Base-by-base conservation (phyloP, 2,888 invertebrate species). In the Pachymerium ferrugineum region DNA sequence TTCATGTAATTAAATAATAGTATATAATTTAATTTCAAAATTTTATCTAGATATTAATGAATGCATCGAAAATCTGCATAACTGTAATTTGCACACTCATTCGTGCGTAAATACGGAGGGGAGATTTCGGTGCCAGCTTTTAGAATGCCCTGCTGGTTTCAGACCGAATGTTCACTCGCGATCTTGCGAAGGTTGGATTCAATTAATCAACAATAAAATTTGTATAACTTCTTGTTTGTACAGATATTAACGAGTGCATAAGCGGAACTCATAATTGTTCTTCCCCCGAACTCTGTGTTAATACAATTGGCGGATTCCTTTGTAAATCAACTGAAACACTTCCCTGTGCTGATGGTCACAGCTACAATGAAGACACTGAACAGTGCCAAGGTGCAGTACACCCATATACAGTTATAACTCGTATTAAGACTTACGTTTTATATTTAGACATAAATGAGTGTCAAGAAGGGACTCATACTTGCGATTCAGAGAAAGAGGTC, bases 341-440 rank as follows among this genome's bases (percentile, higher is more conserved):
- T 5, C 91, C 93, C 0, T 98, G 98, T 81, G 98, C 98, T 0
- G 98, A 98, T 0, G 98, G 98, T 0, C 98, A 98, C 81, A 96
- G 95, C 0, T 84, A 97, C 28, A 96, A 97, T 79, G 91, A 92
- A 3, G 89, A 89, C 22, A 91, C 91, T 1, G 91, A 92, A 47
- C 85, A 88, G 73, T 98, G 98, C 81, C 92, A 93, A 84, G 94
- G 92, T 92, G 83, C 19, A 4, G 16, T 38, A 38, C 16, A 5
- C 16, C 38, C 14, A 2, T 4, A 38, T 3, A 10, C n/a, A 1
- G 16, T 38, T 38, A 8, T n/a, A n/a, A n/a, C n/a, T n/a, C n/a
- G n/a, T n/a, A 8, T 12, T 38, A 38, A 38, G n/a, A n/a, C n/a
- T 38, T 38, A 38, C 8, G 5, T 16, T 38, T 38, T 38, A 16